phyloP scores from a whole-genome alignment of 2,797 vertebrate genomes.

The Paratrypauchen microcephalus region DNA sequence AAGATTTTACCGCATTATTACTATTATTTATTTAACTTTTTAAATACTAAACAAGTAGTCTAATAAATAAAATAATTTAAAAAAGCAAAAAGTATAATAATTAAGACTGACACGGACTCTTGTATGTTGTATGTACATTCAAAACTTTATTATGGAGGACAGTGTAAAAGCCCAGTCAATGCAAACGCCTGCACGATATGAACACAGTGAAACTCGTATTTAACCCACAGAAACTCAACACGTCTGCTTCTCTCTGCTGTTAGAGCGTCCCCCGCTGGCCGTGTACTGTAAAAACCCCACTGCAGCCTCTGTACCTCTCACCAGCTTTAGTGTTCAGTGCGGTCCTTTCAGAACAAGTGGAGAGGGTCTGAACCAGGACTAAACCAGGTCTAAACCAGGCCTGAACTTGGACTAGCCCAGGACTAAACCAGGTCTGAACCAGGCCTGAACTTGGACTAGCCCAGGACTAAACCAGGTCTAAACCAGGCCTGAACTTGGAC shows the following conservation, averaged over 20 bases:
- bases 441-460: neutral
- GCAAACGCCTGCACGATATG: slow-evolving; percentile 93
- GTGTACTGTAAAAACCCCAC: slow-evolving; percentile 48
- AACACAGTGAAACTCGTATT: slow-evolving; percentile 70
- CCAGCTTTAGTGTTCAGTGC: neutral
- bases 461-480: neutral
- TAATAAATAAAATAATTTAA: too few relatives aligned
- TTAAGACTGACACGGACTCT: neutral
- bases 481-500: neutral
- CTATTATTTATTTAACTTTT: too few relatives aligned
- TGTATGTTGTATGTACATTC: slow-evolving; percentile 80
- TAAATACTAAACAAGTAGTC: too few relatives aligned
- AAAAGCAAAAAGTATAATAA: too few relatives aligned
- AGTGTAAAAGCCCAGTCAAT: slow-evolving; percentile 98
- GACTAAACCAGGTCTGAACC: neutral
- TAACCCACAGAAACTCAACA: slow-evolving; percentile 57
- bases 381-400: too few relatives aligned
- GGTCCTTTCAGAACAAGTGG: neutral
- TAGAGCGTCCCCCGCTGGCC: slow-evolving; percentile 63
- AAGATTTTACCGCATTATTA: too few relatives aligned
- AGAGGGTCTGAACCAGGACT: too few relatives aligned
- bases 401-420: neutral
- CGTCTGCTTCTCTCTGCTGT: slow-evolving; percentile 64
- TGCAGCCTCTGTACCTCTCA: slow-evolving; percentile 43
- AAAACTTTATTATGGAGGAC: slow-evolving; percentile 99